Conservation (phyloP, 2,888 invertebrate species). For the Amiota minor region DNA sequence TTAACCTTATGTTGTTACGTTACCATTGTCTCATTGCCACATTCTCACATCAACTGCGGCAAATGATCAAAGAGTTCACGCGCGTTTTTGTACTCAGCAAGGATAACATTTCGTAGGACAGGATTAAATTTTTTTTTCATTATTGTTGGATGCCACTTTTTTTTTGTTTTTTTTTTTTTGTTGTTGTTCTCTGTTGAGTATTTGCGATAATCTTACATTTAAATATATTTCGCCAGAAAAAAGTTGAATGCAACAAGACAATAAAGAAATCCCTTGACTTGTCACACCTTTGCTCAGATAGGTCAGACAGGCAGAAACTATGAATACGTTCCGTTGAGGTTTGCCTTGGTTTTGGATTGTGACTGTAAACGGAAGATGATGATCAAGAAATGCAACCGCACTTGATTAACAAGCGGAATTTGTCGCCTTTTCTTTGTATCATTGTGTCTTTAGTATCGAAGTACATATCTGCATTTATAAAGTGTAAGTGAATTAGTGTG, state of each 20-base stretch:
- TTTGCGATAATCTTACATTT: constrained; percentile 62
- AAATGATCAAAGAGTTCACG: background rate
- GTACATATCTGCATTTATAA: no score
- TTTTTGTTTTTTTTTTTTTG: constrained; percentile 31
- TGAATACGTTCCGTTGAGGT: constrained; percentile 18
- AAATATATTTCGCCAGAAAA: constrained; percentile 64
- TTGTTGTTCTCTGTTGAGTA: background rate
- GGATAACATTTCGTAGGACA: constrained; percentile 47
- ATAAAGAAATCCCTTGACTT: constrained; percentile 60
- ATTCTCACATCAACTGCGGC: background rate
- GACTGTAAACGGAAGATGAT: constrained; percentile 24
- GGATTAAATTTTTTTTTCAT: constrained; percentile 50
- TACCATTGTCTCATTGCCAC: no score
- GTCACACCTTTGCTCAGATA: constrained; percentile 62
- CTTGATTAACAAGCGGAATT: constrained; percentile 63
- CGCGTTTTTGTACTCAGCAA: background rate
- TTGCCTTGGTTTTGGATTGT: background rate
- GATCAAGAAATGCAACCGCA: constrained; percentile 41
- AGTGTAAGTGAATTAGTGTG: constrained; percentile 14
- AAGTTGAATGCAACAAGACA: constrained; percentile 49
- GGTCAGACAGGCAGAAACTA: no score
- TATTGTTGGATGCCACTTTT: constrained; percentile 37
- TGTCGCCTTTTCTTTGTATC: constrained; percentile 57
- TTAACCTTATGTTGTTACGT: no score
- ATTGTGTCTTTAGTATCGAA: no score